Evolutionary conservation across 2,888 invertebrate species (phyloP).

Genomic region (Drosophila siamana): DNA sequence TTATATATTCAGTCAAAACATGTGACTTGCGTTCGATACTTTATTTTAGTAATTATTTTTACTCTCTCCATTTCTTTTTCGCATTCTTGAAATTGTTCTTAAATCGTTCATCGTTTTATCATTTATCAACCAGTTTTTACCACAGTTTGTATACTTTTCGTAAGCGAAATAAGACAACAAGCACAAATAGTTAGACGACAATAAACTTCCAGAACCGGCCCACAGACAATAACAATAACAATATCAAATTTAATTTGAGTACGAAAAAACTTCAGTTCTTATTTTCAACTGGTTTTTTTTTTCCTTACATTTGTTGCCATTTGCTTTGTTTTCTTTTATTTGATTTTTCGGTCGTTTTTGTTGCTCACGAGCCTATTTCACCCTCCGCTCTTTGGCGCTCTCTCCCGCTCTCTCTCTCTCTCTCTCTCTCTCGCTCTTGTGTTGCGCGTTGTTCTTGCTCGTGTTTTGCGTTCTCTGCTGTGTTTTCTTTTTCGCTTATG

Average conservation of each 20-base stretch:
- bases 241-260: slow-evolving; percentile 20
- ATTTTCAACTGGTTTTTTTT: slow-evolving; percentile 31
- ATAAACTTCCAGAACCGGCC: slow-evolving; percentile 2
- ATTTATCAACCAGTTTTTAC: neutral
- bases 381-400: slow-evolving; percentile 13
- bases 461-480: slow-evolving; percentile 36
- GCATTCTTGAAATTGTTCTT: too few species aligned
- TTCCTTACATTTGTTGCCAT: slow-evolving; percentile 7
- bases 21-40: too few species aligned
- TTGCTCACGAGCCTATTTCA: slow-evolving; percentile 37
- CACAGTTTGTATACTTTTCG: neutral
- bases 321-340: neutral
- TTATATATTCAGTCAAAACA: too few species aligned
- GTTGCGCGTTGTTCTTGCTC: slow-evolving; percentile 12
- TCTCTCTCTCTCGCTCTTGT: neutral
- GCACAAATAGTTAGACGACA: neutral
- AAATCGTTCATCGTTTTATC: too few species aligned
- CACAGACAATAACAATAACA: neutral
- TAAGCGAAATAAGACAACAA: too few species aligned
- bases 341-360: slow-evolving; percentile 24
- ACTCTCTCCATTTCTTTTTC: too few species aligned
- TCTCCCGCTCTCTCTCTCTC: slow-evolving; percentile 2
- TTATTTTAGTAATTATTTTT: too few species aligned
- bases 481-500: slow-evolving; percentile 34
- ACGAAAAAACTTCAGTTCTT: slow-evolving; percentile 12